Evolutionary conservation across 2,113 vertebrate species (phyloP), one percentile per base, ranked within the genome.

Genomic region (Blennius ocellaris): DNA sequence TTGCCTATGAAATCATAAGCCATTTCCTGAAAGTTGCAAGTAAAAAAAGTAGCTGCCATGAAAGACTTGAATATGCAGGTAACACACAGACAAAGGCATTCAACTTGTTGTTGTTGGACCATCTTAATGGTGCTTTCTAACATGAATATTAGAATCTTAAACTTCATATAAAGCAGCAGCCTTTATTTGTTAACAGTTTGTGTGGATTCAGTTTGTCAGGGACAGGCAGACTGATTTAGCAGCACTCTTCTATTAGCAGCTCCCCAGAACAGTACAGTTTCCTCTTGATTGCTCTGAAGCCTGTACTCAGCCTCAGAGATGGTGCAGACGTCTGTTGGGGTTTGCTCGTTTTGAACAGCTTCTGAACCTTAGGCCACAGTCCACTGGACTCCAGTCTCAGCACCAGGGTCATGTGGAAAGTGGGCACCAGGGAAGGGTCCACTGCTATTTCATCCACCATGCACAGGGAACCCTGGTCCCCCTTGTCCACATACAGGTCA

Each of bases 221-320:
- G 8, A 43, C 12, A n/a, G 11, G n/a, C 58, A 69, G 40, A 30
- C 53, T 11, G 37, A 36, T 87, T 87, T 69, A 87, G 71, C 93
- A 97, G 85, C 97, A 97, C 85, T 98, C 96, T 45, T 98, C 97
- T 0, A 99, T 92, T 41, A 97, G 93, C 76, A 97, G 90, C 88
- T 96, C 96, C 69, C 94, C 96, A 0, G 96, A 97, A 88, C 95
- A 96, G 76, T 99, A 99, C 66, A 99, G 93, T 89, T 98, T 98
- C 79, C 94, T 96, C 85, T 97, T 98, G 59, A 97, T 96, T 16
- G 96, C 96, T 61, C 95, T 94, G 90, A 99, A 99, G 70, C 95
- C 91, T 0, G 92, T 90, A 72, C 95, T 95, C 67, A 99, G 92
- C 65, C 90, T 96, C 55, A 95, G 84, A 9, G 66, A 88, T 49